These are phyloP conservation scores for Marisa cornuarietis DNA, from an alignment of 1,140 invertebrate species.

Conservation along the genomic window DNA sequence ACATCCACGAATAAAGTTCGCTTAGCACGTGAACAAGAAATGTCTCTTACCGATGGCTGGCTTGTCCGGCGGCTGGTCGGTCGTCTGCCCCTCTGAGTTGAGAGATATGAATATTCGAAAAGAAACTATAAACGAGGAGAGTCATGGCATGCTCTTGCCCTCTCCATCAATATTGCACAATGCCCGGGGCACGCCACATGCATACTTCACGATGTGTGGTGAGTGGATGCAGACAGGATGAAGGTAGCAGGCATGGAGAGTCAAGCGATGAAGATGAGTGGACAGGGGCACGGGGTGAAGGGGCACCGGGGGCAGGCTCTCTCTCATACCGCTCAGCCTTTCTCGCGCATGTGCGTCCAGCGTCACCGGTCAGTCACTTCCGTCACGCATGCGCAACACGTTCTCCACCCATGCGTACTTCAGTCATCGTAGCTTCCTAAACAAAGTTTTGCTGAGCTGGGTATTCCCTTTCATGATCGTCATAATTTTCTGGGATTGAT, in stretches of 20 bases:
- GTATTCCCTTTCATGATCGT: no score
- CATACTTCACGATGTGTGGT: background rate
- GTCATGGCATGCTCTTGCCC: conserved; percentile 17
- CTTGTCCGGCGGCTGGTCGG: conserved; percentile 23
- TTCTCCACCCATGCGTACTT: no score
- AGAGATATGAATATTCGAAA: conserved; percentile 83
- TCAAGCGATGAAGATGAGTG: no score
- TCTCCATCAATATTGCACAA: conserved; percentile 34
- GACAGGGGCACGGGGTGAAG: background rate
- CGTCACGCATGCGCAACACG: no score
- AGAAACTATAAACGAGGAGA: conserved; percentile 72
- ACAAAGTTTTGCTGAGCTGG: no score
- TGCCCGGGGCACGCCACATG: conserved; percentile 23
- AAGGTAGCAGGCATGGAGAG: background rate
- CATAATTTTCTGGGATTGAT: no score
- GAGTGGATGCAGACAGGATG: background rate
- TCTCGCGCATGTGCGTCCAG: conserved; percentile 22
- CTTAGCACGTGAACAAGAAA: conserved; percentile 16
- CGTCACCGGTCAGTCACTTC: no score
- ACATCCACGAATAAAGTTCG: background rate
- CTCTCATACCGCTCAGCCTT: conserved; percentile 18
- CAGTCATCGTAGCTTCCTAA: no score
- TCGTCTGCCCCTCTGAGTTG: conserved; percentile 74
- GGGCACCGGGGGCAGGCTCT: background rate
- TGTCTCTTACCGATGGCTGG: conserved; percentile 17